phyloP scores from a whole-genome alignment of 2,888 invertebrate species.

The Drosophila siamana region DNA sequence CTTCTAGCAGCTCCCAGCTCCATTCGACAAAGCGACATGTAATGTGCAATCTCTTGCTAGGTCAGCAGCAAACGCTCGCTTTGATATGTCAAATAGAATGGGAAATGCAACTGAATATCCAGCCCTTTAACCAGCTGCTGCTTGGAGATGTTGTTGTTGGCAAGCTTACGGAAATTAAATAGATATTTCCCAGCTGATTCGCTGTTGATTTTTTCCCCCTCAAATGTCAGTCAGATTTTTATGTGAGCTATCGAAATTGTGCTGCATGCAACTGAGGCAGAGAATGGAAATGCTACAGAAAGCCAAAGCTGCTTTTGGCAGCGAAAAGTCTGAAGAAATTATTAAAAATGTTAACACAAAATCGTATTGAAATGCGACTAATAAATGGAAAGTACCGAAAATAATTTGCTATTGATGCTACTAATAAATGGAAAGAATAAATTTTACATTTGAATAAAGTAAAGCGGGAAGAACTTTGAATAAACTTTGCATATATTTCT shows the following conservation, averaged over 20 bases:
- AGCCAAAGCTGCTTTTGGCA: neutral
- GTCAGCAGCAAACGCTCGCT: neutral
- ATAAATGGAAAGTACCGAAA: too few relatives aligned
- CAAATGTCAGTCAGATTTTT: neutral
- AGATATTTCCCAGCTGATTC: neutral
- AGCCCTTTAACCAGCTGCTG: neutral
- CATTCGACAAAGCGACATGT: neutral
- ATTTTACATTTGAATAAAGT: too few relatives aligned
- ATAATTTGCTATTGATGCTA: too few relatives aligned
- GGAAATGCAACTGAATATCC: constrained; percentile 26
- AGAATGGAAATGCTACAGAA: neutral
- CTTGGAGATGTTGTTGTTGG: neutral
- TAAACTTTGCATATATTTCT: too few relatives aligned
- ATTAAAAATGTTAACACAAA: too few relatives aligned
- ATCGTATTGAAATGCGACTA: too few relatives aligned
- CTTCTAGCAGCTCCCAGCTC: neutral
- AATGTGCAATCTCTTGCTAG: neutral
- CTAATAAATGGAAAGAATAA: too few relatives aligned
- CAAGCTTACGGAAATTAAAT: neutral
- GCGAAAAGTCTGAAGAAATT: too few relatives aligned
- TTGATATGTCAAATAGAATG: constrained; percentile 35
- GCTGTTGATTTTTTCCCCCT: neutral
- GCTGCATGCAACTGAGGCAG: neutral
- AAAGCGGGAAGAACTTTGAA: too few relatives aligned
- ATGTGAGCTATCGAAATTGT: neutral